phyloP scores from a whole-genome alignment of 2,797 vertebrate genomes.

The Pseudocheirus occidentalis region DNA sequence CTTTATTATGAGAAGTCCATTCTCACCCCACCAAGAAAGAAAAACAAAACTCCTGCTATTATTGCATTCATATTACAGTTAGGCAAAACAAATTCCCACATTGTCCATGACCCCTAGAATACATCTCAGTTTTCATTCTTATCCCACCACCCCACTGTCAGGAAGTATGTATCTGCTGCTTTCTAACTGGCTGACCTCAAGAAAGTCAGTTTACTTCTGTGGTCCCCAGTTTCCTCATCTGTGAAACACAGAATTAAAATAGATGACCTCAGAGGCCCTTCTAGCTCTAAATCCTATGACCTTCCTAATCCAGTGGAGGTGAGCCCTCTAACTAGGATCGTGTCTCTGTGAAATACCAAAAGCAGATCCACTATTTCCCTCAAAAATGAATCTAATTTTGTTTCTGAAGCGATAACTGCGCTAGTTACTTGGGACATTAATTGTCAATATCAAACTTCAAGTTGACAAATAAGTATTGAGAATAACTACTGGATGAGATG shows the following conservation, averaged over 20 bases:
- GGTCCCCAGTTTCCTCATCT: neutral
- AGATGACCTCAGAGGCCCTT: neutral
- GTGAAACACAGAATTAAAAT: neutral
- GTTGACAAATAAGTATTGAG: neutral
- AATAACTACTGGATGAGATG: neutral
- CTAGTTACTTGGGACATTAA: conserved; percentile 8
- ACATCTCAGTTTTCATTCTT: neutral
- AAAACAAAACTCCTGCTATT: neutral
- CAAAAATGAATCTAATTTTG: neutral
- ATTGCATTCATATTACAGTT: neutral
- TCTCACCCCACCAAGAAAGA: neutral
- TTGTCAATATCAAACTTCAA: neutral
- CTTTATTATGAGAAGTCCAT: neutral
- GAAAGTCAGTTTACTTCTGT: neutral
- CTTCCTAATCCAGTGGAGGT: neutral
- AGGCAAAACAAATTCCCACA: neutral
- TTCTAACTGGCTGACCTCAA: neutral
- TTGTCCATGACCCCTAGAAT: neutral
- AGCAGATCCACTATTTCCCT: neutral
- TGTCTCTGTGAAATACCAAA: neutral
- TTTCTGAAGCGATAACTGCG: neutral
- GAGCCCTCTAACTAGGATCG: neutral
- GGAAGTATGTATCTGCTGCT: neutral
- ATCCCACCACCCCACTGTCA: neutral
- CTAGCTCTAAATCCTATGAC: neutral